Evolutionary conservation across 2,113 vertebrate species (phyloP).

Genomic region (Heterocephalus glaber): DNA sequence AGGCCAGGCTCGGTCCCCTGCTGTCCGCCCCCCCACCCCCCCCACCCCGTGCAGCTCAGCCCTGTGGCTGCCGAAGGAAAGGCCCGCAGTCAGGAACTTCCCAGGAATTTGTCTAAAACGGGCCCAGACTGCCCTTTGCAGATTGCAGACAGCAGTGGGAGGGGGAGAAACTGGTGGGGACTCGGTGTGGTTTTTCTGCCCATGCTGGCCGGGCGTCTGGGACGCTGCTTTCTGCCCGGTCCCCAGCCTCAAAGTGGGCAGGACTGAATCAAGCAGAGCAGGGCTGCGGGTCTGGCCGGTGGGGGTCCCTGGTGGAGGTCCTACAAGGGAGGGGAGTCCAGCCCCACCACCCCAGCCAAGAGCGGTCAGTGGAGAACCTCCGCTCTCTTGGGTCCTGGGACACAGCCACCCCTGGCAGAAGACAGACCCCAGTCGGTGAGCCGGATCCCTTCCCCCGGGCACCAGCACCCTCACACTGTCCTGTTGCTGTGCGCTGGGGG

Average conservation of each 20-base stretch:
- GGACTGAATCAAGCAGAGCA: not conserved
- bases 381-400: not conserved
- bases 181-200: not conserved
- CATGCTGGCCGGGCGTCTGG: accelerated
- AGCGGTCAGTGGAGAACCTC: not conserved
- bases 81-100: too few relatives aligned
- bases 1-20: not conserved
- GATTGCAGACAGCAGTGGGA: not conserved
- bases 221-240: too few relatives aligned
- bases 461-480: too few relatives aligned
- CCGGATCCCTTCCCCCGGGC: not conserved
- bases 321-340: not conserved
- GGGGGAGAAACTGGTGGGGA: not conserved
- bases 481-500: not conserved
- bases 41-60: not conserved
- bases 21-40: not conserved
- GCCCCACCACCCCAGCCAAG: not conserved
- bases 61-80: too few relatives aligned
- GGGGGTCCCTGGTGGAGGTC: not conserved
- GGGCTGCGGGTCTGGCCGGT: not conserved
- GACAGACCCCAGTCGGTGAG: not conserved
- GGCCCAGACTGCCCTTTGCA: not conserved
- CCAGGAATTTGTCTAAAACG: not conserved
- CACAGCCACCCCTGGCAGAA: not conserved
- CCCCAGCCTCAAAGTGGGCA: too few relatives aligned